Conservation (phyloP, 1,140 invertebrate species). For the Lepidostoma basale region DNA sequence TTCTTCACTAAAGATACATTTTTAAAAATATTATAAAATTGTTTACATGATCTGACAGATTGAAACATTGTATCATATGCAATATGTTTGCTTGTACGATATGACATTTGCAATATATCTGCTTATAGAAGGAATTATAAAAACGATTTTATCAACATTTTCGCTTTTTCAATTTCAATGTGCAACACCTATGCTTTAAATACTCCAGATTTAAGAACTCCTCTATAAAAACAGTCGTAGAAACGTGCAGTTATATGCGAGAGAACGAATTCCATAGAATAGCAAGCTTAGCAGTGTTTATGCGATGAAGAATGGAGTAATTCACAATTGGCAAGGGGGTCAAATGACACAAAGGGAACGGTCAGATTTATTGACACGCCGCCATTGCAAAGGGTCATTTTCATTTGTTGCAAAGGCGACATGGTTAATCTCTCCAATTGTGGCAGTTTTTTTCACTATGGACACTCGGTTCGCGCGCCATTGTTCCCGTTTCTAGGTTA, state of each 20-base stretch:
- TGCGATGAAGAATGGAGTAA: conserved; percentile 9
- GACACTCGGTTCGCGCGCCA: not conserved
- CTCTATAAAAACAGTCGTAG: too few relatives aligned
- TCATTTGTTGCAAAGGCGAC: conserved; percentile 40
- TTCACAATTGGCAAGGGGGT: conserved; percentile 35
- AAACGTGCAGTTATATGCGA: not conserved
- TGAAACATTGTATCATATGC: too few relatives aligned
- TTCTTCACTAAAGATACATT: too few relatives aligned
- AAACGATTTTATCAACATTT: too few relatives aligned
- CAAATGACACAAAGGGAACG: conserved; percentile 37
- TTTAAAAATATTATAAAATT: too few relatives aligned
- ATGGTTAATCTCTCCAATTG: conserved; percentile 45
- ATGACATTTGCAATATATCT: too few relatives aligned
- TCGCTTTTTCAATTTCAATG: too few relatives aligned
- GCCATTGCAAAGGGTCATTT: conserved; percentile 40
- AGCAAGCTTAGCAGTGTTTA: conserved; percentile 7
- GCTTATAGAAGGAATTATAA: too few relatives aligned
- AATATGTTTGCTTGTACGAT: too few relatives aligned
- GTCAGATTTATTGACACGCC: conserved; percentile 45
- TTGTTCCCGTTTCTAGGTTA: conserved; percentile 19
- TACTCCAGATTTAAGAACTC: too few relatives aligned
- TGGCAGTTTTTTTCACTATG: conserved; percentile 13
- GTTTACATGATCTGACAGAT: too few relatives aligned
- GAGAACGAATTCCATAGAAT: not conserved
- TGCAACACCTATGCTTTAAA: too few relatives aligned